phyloP scores from a whole-genome alignment of 2,888 invertebrate species.

The Invenusta paracnida region DNA sequence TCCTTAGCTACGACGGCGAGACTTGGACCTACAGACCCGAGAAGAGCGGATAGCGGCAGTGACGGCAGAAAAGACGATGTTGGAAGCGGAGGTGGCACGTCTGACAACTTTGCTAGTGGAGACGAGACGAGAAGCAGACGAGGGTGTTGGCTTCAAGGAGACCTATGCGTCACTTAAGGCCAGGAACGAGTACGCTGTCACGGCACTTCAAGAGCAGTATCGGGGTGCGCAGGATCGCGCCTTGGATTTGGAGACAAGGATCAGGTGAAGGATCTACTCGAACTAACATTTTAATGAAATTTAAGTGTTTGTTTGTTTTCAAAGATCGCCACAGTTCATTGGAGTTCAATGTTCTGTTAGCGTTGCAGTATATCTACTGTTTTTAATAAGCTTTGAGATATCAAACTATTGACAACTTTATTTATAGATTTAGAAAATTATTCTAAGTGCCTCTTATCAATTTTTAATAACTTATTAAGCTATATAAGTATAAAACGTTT shows the following conservation, averaged over 20 bases:
- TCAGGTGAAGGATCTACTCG: too few relatives aligned
- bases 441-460: too few relatives aligned
- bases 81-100: neutral
- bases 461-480: too few relatives aligned
- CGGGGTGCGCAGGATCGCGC: constrained; percentile 5
- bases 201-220: constrained; percentile 34
- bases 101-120: neutral
- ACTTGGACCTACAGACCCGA: neutral
- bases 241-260: constrained; percentile 13
- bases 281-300: too few relatives aligned
- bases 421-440: too few relatives aligned
- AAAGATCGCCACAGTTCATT: too few relatives aligned
- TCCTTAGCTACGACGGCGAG: neutral
- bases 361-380: too few relatives aligned
- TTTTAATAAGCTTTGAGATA: too few relatives aligned
- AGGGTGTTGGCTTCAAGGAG: neutral
- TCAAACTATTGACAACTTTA: too few relatives aligned
- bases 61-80: neutral
- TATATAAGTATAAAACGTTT: too few relatives aligned
- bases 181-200: constrained; percentile 24
- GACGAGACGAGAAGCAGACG: neutral
- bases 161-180: neutral
- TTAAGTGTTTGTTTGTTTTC: too few relatives aligned
- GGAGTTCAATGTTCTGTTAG: too few relatives aligned
- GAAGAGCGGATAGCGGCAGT: neutral